These are phyloP conservation scores for Scomber colias DNA, from an alignment of 2,113 vertebrate species.

Conservation along the genomic window DNA sequence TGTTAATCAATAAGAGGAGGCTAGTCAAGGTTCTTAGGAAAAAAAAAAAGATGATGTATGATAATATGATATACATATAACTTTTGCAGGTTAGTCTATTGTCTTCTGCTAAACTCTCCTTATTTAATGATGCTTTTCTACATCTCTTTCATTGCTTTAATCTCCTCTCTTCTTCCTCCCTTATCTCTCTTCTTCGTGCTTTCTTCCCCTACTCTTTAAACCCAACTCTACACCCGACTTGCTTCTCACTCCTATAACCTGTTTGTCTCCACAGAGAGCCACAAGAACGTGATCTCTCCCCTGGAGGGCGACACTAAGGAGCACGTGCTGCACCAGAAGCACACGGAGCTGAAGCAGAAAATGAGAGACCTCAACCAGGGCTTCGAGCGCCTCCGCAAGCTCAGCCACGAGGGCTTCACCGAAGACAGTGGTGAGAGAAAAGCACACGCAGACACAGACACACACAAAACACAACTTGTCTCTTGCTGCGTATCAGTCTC, in stretches of 20 bases:
- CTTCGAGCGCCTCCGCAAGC: conserved; percentile 91
- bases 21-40: neutral
- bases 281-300: conserved; percentile 90
- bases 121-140: neutral
- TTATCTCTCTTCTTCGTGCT: neutral
- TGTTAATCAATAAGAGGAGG: neutral
- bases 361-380: conserved; percentile 92
- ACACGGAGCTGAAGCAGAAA: conserved; percentile 91
- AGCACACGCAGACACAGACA: neutral
- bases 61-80: conserved; percentile 1
- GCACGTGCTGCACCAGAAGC: conserved; percentile 87
- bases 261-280: conserved; percentile 83
- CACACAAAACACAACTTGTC: neutral
- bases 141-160: neutral
- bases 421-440: conserved; percentile 85
- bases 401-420: conserved; percentile 93
- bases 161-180: neutral
- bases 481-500: conserved; percentile 12
- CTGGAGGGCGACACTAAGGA: conserved; percentile 86
- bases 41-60: neutral
- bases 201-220: neutral
- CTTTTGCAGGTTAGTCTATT: conserved; percentile 2
- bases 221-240: neutral
- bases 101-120: neutral
- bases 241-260: neutral